Conservation (phyloP, 2,888 invertebrate genomes). For the Tinea pellionella region DNA sequence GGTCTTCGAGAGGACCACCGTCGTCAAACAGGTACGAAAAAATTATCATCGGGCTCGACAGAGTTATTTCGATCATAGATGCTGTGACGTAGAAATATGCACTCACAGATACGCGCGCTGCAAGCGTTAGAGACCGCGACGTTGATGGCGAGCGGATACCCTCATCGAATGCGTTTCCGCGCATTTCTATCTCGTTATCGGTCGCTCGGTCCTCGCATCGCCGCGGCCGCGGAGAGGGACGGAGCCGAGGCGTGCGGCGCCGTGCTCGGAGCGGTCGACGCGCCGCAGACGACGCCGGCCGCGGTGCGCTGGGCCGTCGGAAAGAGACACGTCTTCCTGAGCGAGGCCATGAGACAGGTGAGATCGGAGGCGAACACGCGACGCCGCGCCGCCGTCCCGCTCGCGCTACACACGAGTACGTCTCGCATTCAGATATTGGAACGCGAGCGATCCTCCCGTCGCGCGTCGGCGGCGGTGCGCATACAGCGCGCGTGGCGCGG, state of each 20-base stretch:
- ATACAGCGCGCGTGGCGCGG: conserved; percentile 88
- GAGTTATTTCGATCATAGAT: too few relatives aligned
- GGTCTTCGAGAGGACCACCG: conserved; percentile 84
- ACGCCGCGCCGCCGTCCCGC: too few relatives aligned
- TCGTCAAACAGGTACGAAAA: conserved; percentile 84
- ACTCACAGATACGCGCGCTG: conserved; percentile 83
- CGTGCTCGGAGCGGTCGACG: conserved; percentile 83
- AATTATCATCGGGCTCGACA: too few relatives aligned
- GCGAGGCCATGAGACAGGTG: conserved; percentile 92
- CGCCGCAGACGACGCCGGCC: conserved; percentile 76
- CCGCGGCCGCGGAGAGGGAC: conserved; percentile 73
- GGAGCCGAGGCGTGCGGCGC: conserved; percentile 69
- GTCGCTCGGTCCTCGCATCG: conserved; percentile 83
- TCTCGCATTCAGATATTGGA: conserved; percentile 76
- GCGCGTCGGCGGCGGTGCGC: conserved; percentile 80
- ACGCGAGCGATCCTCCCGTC: conserved; percentile 79
- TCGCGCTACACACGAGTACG: too few relatives aligned
- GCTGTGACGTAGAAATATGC: too few relatives aligned
- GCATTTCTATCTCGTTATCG: conserved; percentile 90
- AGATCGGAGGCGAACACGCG: not conserved
- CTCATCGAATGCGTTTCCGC: conserved; percentile 94
- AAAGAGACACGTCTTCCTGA: conserved; percentile 92
- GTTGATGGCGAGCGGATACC: conserved; percentile 94
- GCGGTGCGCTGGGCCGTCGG: conserved; percentile 86
- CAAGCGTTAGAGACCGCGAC: conserved; percentile 95